These are phyloP conservation scores for Diprion similis DNA, from an alignment of 1,140 invertebrate genomes.

Conservation along the genomic window DNA sequence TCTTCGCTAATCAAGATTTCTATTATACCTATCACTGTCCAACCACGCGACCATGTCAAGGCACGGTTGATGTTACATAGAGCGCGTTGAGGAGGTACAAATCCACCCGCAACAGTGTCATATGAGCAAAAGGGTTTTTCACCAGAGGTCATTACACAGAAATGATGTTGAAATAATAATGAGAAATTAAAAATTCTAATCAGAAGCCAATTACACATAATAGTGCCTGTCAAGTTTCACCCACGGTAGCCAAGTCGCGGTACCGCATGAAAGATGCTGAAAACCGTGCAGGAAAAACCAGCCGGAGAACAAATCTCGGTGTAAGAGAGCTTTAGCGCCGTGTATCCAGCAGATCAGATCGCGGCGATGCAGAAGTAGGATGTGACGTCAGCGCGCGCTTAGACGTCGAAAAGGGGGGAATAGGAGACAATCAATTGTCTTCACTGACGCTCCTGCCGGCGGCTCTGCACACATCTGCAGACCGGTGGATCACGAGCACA, in stretches of 20 bases:
- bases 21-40: no score
- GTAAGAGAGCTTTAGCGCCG: not conserved
- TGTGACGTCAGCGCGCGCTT: not conserved
- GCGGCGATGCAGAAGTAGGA: slow-evolving; percentile 2
- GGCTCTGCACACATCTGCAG: not conserved
- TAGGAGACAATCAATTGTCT: slow-evolving; percentile 5
- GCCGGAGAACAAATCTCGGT: not conserved
- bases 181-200: no score
- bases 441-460: not conserved
- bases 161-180: no score
- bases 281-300: no score
- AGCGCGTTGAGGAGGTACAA: no score
- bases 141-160: no score
- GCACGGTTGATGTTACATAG: no score
- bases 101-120: no score
- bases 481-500: no score
- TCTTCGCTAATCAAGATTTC: no score
- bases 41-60: no score
- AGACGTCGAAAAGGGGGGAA: not conserved
- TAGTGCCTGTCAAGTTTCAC: not conserved
- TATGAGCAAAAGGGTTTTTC: no score
- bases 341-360: not conserved
- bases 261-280: not conserved
- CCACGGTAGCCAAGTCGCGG: not conserved
- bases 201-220: not conserved